Percentiles rank a stretch among this genome's conserved stretches.
phyloP scores from a whole-genome alignment of 2,797 vertebrate species.

The Mus minutoides region DNA sequence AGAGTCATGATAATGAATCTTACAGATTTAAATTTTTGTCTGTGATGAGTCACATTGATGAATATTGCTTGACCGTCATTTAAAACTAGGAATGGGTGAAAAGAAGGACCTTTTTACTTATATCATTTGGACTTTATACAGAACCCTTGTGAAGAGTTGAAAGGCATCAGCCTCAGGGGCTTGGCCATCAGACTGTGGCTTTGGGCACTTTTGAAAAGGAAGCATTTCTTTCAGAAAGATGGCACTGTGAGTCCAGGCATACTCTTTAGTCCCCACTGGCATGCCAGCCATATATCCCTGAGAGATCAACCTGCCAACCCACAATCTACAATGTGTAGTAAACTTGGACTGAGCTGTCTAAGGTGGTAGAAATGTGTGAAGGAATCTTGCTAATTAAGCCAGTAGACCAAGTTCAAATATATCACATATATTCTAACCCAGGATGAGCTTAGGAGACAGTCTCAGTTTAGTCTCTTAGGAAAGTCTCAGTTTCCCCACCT shows the following conservation, averaged over 20 bases:
- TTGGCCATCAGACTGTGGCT: not conserved
- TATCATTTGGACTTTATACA: not conserved
- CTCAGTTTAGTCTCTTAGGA: no score
- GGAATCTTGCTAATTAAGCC: not conserved
- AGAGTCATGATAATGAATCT: not conserved
- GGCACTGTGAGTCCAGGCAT: not conserved
- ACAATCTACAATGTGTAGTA: not conserved
- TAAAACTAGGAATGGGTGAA: not conserved
- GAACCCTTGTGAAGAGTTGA: not conserved
- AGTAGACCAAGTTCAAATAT: not conserved
- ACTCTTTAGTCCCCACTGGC: not conserved
- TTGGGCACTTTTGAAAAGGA: not conserved
- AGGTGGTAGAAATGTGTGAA: not conserved
- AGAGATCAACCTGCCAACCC: not conserved
- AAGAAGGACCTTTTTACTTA: not conserved
- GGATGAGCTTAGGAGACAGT: not conserved
- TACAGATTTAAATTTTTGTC: constrained; percentile 3
- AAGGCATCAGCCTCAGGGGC: not conserved
- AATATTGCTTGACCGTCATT: not conserved
- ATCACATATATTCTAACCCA: not conserved
- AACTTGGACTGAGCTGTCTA: not conserved
- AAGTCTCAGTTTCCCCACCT: not conserved
- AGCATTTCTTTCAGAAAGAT: not conserved
- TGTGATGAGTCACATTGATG: not conserved
- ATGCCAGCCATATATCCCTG: not conserved